phyloP scores from a whole-genome alignment of 2,797 vertebrate species.

The Chloroceryle amazona region DNA sequence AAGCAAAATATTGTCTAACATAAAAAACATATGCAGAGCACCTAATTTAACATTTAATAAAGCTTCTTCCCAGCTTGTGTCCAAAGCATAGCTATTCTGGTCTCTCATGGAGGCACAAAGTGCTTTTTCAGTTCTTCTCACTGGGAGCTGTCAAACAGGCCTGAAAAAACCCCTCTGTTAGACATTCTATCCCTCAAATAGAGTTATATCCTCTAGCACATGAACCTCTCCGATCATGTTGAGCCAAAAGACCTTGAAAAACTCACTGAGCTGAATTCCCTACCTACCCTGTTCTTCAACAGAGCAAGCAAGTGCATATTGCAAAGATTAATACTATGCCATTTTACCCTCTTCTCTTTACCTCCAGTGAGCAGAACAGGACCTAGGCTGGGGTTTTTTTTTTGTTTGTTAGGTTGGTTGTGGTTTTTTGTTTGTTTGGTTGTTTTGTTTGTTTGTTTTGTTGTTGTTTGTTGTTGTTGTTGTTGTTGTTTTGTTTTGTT shows the following conservation, averaged over 20 bases:
- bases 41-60: background rate
- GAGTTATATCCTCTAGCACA: background rate
- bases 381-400: background rate
- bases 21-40: background rate
- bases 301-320: background rate
- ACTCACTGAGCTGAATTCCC: background rate
- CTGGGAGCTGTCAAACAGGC: background rate
- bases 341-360: background rate
- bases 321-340: background rate
- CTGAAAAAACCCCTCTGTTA: background rate
- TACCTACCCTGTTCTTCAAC: background rate
- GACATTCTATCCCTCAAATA: background rate
- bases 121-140: background rate
- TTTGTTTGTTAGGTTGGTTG: no score
- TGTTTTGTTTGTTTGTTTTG: no score
- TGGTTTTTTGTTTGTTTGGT: no score
- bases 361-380: background rate
- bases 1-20: background rate
- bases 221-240: background rate
- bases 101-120: background rate
- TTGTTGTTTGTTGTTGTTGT: no score
- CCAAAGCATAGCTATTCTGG: background rate
- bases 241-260: background rate
- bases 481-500: no score
- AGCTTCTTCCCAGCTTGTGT: background rate